These are phyloP conservation scores for Euplagia quadripunctaria DNA, from an alignment of 2,888 invertebrate genomes.

Conservation along the genomic window DNA sequence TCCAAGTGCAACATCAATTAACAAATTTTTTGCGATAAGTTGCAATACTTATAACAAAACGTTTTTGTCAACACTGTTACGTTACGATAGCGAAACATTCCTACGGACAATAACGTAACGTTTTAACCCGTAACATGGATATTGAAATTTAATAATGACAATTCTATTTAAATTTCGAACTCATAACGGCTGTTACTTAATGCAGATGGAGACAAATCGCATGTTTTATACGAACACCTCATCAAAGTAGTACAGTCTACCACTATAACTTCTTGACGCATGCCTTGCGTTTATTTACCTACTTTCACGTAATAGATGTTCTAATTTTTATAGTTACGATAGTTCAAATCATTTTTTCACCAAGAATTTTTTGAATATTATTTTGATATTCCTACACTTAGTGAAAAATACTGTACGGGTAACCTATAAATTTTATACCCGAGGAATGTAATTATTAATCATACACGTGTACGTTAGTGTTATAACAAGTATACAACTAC, in stretches of 20 bases:
- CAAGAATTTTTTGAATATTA: too few relatives aligned
- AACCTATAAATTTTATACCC: too few relatives aligned
- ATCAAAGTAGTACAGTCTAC: constrained; percentile 28
- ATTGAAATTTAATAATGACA: constrained; percentile 28
- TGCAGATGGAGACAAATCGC: constrained; percentile 29
- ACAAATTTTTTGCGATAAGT: constrained; percentile 6
- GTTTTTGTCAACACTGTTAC: neutral
- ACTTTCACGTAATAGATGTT: neutral
- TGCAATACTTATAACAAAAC: neutral
- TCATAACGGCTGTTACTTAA: constrained; percentile 25
- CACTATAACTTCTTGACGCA: neutral
- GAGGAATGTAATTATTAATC: too few relatives aligned
- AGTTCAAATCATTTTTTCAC: too few relatives aligned
- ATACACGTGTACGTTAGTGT: too few relatives aligned
- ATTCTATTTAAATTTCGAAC: constrained; percentile 18
- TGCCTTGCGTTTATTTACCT: neutral
- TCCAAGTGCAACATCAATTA: constrained; percentile 1
- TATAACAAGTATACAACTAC: too few relatives aligned
- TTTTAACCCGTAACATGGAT: constrained; percentile 13
- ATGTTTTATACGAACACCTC: constrained; percentile 27
- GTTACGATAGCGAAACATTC: neutral
- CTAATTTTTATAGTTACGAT: too few relatives aligned
- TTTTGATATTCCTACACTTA: too few relatives aligned
- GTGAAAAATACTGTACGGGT: too few relatives aligned
- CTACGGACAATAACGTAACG: constrained; percentile 25